These are phyloP conservation scores for Psilopsiagon aurifrons DNA, from an alignment of 2,113 vertebrate genomes.

Conservation along the genomic window DNA sequence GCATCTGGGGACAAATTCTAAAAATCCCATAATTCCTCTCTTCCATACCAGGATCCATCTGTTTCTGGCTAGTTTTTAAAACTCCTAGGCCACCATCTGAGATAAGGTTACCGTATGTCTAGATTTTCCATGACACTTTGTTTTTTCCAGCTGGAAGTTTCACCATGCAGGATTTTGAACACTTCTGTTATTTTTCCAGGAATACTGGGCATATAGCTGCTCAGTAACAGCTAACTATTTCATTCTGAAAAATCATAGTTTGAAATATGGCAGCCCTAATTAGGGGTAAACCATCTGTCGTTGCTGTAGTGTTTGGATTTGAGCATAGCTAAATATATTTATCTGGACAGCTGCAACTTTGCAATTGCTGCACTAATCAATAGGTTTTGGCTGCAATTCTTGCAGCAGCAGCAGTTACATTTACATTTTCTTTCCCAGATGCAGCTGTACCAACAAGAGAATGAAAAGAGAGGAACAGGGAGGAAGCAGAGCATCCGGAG, in stretches of 20 bases:
- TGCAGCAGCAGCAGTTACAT: constrained; percentile 46
- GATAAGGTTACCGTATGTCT: not conserved
- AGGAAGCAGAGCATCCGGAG: not conserved
- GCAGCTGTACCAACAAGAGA: constrained; percentile 5
- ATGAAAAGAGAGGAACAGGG: not conserved
- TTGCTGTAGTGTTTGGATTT: not conserved
- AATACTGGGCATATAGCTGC: not conserved
- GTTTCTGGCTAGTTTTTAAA: not conserved
- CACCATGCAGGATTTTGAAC: not conserved
- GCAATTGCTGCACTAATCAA: constrained; percentile 55
- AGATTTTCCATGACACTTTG: not conserved
- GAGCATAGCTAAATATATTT: not conserved
- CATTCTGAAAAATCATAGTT: not conserved
- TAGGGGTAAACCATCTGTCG: constrained; percentile 15
- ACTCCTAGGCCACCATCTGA: not conserved
- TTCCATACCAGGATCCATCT: not conserved
- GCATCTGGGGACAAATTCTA: not conserved
- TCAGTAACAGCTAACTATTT: not conserved
- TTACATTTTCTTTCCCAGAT: not conserved
- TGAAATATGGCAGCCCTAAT: constrained; percentile 23
- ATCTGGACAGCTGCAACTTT: constrained; percentile 54
- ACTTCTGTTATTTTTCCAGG: not conserved
- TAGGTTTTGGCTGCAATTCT: constrained; percentile 48
- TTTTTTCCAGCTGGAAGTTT: not conserved
- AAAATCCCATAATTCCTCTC: not conserved